A percentile compares a stretch with the other conserved stretches of the same genome.
These are phyloP conservation scores for Ceryle rudis DNA, from an alignment of 2,797 vertebrate genomes.

Conservation along the genomic window DNA sequence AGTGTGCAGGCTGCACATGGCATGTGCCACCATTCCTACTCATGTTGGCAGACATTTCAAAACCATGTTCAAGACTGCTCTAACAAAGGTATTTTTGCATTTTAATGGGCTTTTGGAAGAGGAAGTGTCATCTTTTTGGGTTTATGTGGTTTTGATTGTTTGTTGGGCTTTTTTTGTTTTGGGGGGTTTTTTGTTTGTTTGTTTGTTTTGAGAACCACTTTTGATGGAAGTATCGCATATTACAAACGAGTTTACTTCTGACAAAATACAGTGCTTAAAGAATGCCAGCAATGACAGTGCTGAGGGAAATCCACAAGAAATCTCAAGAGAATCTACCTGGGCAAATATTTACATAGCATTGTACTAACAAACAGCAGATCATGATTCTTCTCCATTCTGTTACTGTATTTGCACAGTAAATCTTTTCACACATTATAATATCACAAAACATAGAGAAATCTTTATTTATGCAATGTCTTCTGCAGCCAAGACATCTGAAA, in stretches of 20 bases:
- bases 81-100: background rate
- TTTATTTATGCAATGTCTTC: conserved; percentile 57
- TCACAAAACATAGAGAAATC: conserved; percentile 2
- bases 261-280: background rate
- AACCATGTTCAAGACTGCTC: background rate
- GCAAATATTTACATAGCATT: conserved; percentile 44
- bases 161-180: no score
- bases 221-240: background rate
- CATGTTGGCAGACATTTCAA: background rate
- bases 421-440: conserved; percentile 28
- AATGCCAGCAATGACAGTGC: background rate
- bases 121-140: background rate
- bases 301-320: conserved; percentile 15
- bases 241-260: background rate
- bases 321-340: conserved; percentile 25
- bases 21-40: background rate
- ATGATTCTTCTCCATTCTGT: conserved; percentile 37
- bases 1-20: rapidly evolving
- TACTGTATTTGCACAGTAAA: conserved; percentile 63
- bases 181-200: background rate
- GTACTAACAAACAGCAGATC: conserved; percentile 45
- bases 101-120: background rate
- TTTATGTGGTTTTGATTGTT: no score
- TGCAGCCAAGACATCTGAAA: conserved; percentile 50
- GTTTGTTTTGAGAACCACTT: background rate